Evolutionary conservation across 2,113 vertebrate species (phyloP), one percentile per base, ranked within the genome.

Genomic region (Platysteira castanea): DNA sequence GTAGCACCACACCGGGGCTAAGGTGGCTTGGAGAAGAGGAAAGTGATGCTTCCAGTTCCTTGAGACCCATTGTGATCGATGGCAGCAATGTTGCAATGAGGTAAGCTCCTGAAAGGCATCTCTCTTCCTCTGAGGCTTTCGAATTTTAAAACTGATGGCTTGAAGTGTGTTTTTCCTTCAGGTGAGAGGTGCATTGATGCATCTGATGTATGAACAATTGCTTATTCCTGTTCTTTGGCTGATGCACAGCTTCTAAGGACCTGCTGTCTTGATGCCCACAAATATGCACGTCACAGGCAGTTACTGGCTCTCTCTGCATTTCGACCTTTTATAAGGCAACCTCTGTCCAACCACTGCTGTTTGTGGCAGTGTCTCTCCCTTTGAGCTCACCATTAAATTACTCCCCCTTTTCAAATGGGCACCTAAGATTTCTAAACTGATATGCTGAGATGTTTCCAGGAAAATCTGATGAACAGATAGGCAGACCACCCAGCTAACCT

Each of bases 11-110:
- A 1, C 37, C 35, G 2, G 49, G 84, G 15, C 27, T 39, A 5
- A 82, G 53, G 31, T 16, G 35, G 21, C 50, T 41, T 6, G 42
- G 86, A 46, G 96, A 96, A 24, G 95, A 96, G 12, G 54, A 28
- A 4, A 19, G 50, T 9, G 96, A 97, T 22, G 42, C 77, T 0
- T 89, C 80, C 0, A 31, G 75, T 7, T 69, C 73, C 42, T 95
- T 99, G 97, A 98, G 99, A 85, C 97, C 98, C 12, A 98, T 99
- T 12, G 99, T 99, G 54, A 99, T 99, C 1, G 99, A 99, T 1
- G 99, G 99, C 73, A 99, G 99, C 98, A 99, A 99, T 2, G 98
- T 99, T 59, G 99, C 99, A 33, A 99, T 99, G 98, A 99, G 99
- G 99, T 99, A 97, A 97, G 97, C 35, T 52, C 7, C 33, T 30